phyloP scores from a whole-genome alignment of 2,113 vertebrate species.

The Pteronura brasiliensis region DNA sequence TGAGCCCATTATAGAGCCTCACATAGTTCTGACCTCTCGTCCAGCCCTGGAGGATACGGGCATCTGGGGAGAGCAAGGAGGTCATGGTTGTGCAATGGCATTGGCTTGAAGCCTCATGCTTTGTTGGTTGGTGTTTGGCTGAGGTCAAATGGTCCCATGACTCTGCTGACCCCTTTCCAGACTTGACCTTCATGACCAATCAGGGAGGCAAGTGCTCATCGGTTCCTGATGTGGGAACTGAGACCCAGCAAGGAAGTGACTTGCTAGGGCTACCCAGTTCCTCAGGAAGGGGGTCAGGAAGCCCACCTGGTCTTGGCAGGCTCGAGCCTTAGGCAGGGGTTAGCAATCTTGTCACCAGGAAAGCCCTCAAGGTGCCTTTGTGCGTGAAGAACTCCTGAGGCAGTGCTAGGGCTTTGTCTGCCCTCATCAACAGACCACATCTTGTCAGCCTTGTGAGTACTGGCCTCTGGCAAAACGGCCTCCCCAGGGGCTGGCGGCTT shows the following conservation, averaged over 20 bases:
- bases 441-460: neutral
- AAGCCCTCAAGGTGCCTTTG: neutral
- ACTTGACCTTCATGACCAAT: neutral
- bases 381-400: neutral
- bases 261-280: neutral
- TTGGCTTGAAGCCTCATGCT: neutral
- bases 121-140: neutral
- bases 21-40: neutral
- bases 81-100: neutral
- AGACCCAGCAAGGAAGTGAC: neutral
- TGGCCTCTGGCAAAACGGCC: rapidly evolving
- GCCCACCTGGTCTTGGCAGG: neutral
- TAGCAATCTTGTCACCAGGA: neutral
- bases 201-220: neutral
- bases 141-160: neutral
- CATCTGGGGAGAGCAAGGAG: neutral
- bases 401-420: neutral
- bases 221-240: neutral
- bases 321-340: neutral
- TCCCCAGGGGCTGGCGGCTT: neutral
- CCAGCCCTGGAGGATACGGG: rapidly evolving
- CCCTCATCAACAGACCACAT: neutral
- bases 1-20: too few relatives aligned
- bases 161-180: neutral
- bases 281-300: neutral